A percentile compares a stretch with the other conserved stretches of the same genome.
Evolutionary conservation across 37 sponge, comb jelly and placozoan genomes (phyloP).

Genomic region (Spongilla lacustris): DNA sequence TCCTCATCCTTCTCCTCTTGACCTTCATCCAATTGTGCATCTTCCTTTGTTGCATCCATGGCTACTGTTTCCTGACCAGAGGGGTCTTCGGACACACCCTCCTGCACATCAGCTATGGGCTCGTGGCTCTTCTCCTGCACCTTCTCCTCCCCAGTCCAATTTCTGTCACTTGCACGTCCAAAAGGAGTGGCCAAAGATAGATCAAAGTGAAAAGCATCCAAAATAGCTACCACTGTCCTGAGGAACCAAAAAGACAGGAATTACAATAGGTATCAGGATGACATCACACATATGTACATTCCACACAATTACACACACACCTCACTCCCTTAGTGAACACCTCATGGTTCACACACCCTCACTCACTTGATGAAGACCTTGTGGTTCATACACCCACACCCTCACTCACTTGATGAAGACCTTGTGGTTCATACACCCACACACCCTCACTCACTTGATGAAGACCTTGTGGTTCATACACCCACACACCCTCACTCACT

Average conservation of each 20-base stretch:
- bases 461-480: no score
- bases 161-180: neutral
- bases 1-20: neutral
- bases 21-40: neutral
- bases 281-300: neutral
- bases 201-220: conserved; percentile 82
- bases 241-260: neutral
- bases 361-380: no score
- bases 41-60: neutral
- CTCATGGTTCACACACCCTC: neutral
- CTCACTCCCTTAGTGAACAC: neutral
- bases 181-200: conserved; percentile 8
- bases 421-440: conserved; percentile 35
- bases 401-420: conserved; percentile 42
- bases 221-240: conserved; percentile 76
- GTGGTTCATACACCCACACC: no score
- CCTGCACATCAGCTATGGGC: neutral
- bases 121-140: neutral
- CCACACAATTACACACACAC: neutral
- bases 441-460: no score
- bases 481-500: neutral
- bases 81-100: neutral
- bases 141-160: neutral
- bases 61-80: neutral
- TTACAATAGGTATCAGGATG: neutral